phyloP scores from a whole-genome alignment of 2,888 invertebrate genomes.

The Dolichomitus sp. region DNA sequence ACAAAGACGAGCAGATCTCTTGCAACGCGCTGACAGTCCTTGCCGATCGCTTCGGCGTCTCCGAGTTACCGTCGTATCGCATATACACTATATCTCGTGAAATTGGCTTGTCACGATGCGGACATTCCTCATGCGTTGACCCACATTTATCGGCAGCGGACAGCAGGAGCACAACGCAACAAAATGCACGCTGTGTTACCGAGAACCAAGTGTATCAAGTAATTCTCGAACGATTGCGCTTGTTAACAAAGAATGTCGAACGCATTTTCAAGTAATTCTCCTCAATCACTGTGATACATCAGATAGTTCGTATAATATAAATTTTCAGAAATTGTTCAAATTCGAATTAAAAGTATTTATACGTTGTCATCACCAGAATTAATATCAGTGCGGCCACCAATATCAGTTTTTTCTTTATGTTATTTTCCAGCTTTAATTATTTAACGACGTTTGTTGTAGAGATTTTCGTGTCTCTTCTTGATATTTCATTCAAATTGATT shows the following conservation, averaged over 20 bases:
- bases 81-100: slow-evolving; percentile 59
- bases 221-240: slow-evolving; percentile 70
- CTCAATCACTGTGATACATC: slow-evolving; percentile 10
- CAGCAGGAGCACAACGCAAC: slow-evolving; percentile 53
- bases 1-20: slow-evolving; percentile 39
- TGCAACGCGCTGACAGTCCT: slow-evolving; percentile 55
- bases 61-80: slow-evolving; percentile 12
- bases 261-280: slow-evolving; percentile 36
- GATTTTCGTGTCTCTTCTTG: background rate
- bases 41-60: slow-evolving; percentile 51
- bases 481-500: background rate
- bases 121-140: slow-evolving; percentile 84
- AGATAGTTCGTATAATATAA: slow-evolving; percentile 10
- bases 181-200: slow-evolving; percentile 74
- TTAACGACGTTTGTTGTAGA: background rate
- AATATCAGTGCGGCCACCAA: background rate
- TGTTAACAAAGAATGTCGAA: slow-evolving; percentile 81
- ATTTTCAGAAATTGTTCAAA: background rate
- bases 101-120: slow-evolving; percentile 79
- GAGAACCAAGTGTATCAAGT: slow-evolving; percentile 16
- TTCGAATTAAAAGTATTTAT: background rate
- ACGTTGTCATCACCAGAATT: background rate
- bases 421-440: background rate
- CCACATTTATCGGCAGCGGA: slow-evolving; percentile 69
- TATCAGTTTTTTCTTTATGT: background rate